Evolutionary conservation across 1,140 invertebrate species (phyloP), one percentile per base, ranked within the genome.

Genomic region (Centruroides vittatus): DNA sequence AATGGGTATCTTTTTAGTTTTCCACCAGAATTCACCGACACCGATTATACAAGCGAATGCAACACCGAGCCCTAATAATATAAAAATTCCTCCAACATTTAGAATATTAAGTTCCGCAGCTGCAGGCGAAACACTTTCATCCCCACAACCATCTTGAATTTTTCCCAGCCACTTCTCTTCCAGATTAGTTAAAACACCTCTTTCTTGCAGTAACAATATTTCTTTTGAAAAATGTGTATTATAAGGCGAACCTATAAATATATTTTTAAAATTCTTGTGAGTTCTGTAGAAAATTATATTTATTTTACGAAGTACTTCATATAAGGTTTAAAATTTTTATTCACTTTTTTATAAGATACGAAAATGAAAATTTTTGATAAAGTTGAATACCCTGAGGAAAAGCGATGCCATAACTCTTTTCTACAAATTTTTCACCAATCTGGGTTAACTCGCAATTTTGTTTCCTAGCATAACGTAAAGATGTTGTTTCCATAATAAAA

Each of bases 401-500:
- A 13, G 88, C 90, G 60, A 93, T 90, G 56, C 89, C 89, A 72
- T 93, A 92, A 67, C 82, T 64, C 67, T 78, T 78, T 35, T 70
- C 72, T 71, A 91, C 88, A 35, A 86, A 73, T 36, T 84, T 75
- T 0, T 80, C 80, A 35, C 89, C 88, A 12, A 91, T 79, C 73
- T 86, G 82, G 65, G 81, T 82, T 4, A 90, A 76, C 13, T 85
- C 78, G 68, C 88, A 91, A 66, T 87, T 79, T 57, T 84, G 74
- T 67, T 87, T 84, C 41, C 82, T 76, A 65, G 83, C 80, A 70
- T 88, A 91, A 62, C 89, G 86, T 61, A 91, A 81, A 35, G 81
- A 80, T 0, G 86, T 84, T 0, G 86, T 88, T 73, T 91, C 88
- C 88, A 93, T 93, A 9, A 93, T 77, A 72, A 92, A 93, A 2